Evolutionary conservation across 2,113 vertebrate species (phyloP).

Genomic region (Aix galericulata): DNA sequence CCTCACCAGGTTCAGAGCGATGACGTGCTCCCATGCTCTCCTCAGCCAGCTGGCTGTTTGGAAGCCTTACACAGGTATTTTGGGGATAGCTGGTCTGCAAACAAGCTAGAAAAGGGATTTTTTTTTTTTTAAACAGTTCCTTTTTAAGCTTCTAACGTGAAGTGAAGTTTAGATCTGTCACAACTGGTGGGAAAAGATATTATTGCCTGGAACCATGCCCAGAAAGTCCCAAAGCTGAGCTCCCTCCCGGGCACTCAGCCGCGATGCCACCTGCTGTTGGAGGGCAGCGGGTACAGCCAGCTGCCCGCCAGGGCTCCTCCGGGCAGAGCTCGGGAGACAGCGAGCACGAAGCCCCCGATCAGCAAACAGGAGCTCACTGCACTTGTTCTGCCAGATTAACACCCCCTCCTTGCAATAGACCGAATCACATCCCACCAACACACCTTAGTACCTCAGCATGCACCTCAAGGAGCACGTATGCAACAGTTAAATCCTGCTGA

Average conservation of each 20-base stretch:
- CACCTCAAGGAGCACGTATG: rapidly evolving
- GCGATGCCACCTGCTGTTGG: neutral
- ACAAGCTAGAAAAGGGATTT: neutral
- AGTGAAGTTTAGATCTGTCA: constrained; percentile 34
- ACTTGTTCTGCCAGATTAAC: neutral
- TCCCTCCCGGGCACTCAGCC: neutral
- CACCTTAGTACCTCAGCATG: neutral
- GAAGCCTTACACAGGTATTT: neutral
- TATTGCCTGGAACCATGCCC: constrained; percentile 26
- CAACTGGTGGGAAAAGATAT: constrained; percentile 33
- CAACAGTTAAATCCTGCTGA: neutral
- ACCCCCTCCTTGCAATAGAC: neutral
- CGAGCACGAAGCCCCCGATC: neutral
- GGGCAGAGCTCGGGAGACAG: neutral
- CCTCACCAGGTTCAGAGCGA: neutral
- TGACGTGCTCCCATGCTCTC: rapidly evolving
- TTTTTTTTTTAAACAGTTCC: neutral
- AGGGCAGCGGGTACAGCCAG: neutral
- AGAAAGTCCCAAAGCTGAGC: neutral
- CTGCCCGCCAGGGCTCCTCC: neutral
- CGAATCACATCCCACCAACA: neutral
- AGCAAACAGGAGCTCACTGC: neutral
- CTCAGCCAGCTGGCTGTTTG: neutral
- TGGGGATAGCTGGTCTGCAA: no score
- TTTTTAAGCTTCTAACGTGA: neutral